Conservation (phyloP, 30 jellyfish, hydroid and myxozoan genomes). For the Catostylus mosaicus region DNA sequence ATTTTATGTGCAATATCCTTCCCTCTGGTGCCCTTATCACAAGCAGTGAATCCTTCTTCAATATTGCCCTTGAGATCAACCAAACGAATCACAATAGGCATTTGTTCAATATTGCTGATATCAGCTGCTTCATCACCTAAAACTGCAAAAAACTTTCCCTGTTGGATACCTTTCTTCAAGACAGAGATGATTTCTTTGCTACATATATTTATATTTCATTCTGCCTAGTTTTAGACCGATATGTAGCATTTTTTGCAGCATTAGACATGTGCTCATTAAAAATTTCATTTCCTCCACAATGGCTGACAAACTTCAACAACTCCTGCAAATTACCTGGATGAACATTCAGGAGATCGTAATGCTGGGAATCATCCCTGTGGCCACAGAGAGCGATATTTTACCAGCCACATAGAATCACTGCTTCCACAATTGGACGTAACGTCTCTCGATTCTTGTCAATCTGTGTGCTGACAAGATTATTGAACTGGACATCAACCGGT, state of each 20-base stretch:
- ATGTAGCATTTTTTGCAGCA: constrained; percentile 27
- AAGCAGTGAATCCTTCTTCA: constrained; percentile 50
- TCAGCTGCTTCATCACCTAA: constrained; percentile 67
- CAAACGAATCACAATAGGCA: constrained; percentile 41
- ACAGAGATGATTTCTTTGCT: constrained; percentile 9
- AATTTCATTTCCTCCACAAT: no score
- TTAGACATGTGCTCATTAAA: no score
- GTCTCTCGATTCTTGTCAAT: no score
- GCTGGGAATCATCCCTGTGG: no score
- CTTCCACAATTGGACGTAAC: no score
- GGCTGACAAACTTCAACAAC: no score
- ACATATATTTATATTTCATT: constrained; percentile 11
- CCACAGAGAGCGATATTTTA: no score
- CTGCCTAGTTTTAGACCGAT: constrained; percentile 38
- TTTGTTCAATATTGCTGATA: constrained; percentile 32
- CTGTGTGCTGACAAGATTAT: no score
- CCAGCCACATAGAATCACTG: no score
- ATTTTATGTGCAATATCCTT: constrained; percentile 19
- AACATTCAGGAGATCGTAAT: no score
- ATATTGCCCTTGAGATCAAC: neutral
- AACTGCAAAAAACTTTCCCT: constrained; percentile 44
- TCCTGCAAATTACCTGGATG: no score
- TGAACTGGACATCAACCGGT: no score
- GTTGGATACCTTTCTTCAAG: constrained; percentile 13
- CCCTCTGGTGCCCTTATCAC: constrained; percentile 53